These are phyloP conservation scores for Ostrea edulis DNA, from an alignment of 1,140 invertebrate species.

Conservation along the genomic window DNA sequence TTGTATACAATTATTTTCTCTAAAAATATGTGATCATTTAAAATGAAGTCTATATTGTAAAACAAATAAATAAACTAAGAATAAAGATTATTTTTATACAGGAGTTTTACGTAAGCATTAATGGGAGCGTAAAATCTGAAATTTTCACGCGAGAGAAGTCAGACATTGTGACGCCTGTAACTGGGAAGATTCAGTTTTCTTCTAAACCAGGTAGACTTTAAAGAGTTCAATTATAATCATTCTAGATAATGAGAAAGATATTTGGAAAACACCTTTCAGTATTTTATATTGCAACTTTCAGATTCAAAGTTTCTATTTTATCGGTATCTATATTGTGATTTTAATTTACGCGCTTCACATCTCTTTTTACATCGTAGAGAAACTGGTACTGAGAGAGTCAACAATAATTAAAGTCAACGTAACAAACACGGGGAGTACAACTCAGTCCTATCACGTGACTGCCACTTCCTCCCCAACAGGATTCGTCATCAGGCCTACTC, in stretches of 20 bases:
- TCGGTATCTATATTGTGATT: not conserved
- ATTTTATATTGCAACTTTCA: too few relatives aligned
- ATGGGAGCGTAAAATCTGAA: not conserved
- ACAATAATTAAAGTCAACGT: not conserved
- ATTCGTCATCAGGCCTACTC: not conserved
- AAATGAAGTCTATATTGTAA: too few relatives aligned
- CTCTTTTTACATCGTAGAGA: not conserved
- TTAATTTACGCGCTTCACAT: not conserved
- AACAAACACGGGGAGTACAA: not conserved
- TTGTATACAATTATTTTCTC: not conserved
- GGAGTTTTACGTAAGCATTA: constrained; percentile 32
- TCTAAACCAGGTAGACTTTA: not conserved
- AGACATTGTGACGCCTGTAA: not conserved
- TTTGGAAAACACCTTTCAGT: too few relatives aligned
- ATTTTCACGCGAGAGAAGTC: not conserved
- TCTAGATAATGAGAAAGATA: not conserved
- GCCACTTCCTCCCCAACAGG: not conserved
- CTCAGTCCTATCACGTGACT: not conserved
- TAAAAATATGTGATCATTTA: too few relatives aligned
- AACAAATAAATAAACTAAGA: too few relatives aligned
- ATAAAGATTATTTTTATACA: not conserved
- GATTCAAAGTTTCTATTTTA: not conserved
- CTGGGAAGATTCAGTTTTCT: not conserved
- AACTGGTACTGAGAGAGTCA: not conserved
- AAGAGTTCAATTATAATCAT: not conserved